Evolutionary conservation across 1,140 invertebrate species (phyloP).

Genomic region (Heliconius hewitsoni): DNA sequence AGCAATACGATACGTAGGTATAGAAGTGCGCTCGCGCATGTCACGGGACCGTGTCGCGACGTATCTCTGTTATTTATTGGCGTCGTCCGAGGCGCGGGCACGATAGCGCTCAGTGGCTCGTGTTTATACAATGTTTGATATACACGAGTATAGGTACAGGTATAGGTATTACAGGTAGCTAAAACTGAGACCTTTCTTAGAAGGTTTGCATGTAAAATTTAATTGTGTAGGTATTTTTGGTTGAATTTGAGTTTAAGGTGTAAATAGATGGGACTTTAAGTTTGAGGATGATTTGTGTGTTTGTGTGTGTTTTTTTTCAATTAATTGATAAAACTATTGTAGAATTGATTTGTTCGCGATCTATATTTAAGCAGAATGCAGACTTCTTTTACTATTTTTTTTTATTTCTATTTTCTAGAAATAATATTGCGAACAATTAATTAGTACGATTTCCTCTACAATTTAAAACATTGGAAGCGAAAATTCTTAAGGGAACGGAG

Average conservation of each 20-base stretch:
- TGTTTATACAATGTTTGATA: slow-evolving; percentile 30
- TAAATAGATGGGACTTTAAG: neutral
- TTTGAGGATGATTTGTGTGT: neutral
- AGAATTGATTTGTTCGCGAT: no score
- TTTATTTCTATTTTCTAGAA: no score
- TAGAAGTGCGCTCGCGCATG: slow-evolving; percentile 55
- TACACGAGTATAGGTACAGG: neutral
- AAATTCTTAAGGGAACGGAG: no score
- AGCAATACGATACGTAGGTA: slow-evolving; percentile 12
- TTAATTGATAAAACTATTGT: no score
- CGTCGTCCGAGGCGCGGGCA: slow-evolving; percentile 55
- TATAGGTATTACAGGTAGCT: slow-evolving; percentile 29
- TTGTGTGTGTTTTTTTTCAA: neutral
- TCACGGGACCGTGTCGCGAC: slow-evolving; percentile 67
- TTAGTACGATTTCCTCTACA: no score
- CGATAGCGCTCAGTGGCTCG: slow-evolving; percentile 49
- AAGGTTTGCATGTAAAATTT: slow-evolving; percentile 25
- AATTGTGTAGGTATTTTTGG: slow-evolving; percentile 8
- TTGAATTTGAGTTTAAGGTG: neutral
- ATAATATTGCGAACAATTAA: no score
- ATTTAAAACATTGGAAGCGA: no score
- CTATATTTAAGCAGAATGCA: no score
- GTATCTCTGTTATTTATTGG: slow-evolving; percentile 76
- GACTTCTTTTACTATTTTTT: no score
- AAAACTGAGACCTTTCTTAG: slow-evolving; percentile 24